Base-by-base conservation (phyloP, 2,113 vertebrate species). In the Tragulus kanchil region DNA sequence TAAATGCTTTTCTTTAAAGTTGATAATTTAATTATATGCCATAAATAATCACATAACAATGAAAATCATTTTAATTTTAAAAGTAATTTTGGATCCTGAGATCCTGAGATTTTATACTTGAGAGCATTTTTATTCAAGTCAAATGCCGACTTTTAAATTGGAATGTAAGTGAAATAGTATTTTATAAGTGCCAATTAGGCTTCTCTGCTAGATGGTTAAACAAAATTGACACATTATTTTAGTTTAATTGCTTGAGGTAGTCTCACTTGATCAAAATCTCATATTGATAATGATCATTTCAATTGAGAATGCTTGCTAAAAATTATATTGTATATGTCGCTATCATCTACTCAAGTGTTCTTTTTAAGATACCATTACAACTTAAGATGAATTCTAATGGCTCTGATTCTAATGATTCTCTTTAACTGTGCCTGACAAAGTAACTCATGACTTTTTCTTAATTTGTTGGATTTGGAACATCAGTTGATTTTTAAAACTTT, bases 341-440 rank as follows among this genome's bases (percentile, higher is more conserved):
- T n/a, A 50, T 73, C 25, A 65, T 73, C 14, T 45, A 78, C 82
- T 90, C 23, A 59, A 42, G 10, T 73, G 56, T 45, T 90, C 14
- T 84, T 87, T 88, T 71, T 23, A 62, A 82, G 8, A 4, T 9
- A 73, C 5, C 9, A 42, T 54, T 62, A 89, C 12, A 85, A 73
- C 14, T 75, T 88, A 23, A 73, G 93, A 65, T 14, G 73, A 52
- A 93, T 23, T 59, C 21, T 48, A 78, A 89, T 31, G 31, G 10
- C 31, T 93, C n/a, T 58, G 17, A 67, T 88, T 73, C n/a, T 17
- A 65, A n/a, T 19, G 31, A n/a, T 85, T 54, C 19, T 86, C 42
- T 89, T 94, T 54, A 85, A 82, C 54, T 81, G 45, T 69, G 21
- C 85, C 62, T 90, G n/a, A 85, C n/a, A 78, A 95, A 73, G 14